phyloP scores from a whole-genome alignment of 2,113 vertebrate species.

The Pampusana beccarii region DNA sequence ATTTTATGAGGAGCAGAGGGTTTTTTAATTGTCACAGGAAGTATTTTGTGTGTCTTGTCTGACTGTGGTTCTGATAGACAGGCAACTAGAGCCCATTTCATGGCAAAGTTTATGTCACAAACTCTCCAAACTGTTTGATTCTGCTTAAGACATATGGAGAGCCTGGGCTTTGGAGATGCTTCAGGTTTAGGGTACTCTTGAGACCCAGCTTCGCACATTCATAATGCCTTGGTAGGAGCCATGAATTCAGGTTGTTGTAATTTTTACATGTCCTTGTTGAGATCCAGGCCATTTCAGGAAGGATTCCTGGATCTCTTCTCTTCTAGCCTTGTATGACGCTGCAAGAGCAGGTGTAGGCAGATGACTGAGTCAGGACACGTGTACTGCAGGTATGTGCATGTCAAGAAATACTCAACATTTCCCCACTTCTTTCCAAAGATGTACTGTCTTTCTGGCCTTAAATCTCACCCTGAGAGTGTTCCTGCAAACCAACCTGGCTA shows the following conservation, averaged over 20 bases:
- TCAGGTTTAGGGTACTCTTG: background rate
- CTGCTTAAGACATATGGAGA: background rate
- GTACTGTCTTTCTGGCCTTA: background rate
- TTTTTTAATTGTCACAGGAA: background rate
- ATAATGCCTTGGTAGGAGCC: rapidly evolving
- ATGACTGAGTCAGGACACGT: background rate
- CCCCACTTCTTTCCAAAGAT: background rate
- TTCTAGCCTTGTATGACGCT: background rate
- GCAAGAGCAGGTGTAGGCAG: background rate
- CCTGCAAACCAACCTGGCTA: background rate
- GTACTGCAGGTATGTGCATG: background rate
- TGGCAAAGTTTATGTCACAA: background rate
- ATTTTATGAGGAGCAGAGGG: background rate
- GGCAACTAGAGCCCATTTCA: background rate
- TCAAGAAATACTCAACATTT: background rate
- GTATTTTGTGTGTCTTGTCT: background rate
- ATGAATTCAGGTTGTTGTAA: background rate
- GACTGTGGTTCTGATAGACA: background rate
- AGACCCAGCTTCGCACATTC: background rate
- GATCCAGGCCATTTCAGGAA: background rate
- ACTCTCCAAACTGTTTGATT: background rate
- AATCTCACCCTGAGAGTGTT: background rate
- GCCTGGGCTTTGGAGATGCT: background rate
- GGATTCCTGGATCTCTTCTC: background rate
- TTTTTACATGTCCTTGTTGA: background rate